These are phyloP conservation scores for Antechinus flavipes DNA, from an alignment of 2,113 vertebrate genomes.

Conservation along the genomic window DNA sequence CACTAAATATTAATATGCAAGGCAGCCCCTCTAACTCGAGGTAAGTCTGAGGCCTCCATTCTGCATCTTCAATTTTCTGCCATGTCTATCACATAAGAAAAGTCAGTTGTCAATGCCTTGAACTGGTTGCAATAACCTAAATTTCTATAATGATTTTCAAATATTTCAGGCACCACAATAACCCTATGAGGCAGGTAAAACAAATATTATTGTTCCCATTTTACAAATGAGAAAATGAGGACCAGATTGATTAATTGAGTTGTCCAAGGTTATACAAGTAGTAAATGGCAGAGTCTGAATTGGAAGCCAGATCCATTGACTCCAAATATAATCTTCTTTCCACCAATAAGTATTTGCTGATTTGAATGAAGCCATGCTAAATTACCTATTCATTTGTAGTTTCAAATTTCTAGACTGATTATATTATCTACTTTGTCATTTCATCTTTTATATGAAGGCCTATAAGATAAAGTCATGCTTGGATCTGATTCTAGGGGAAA, in stretches of 20 bases:
- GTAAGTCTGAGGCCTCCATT: conserved; percentile 95
- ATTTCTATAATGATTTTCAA: background rate
- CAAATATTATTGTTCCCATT: background rate
- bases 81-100: conserved; percentile 85
- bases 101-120: background rate
- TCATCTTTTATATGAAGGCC: background rate
- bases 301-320: background rate
- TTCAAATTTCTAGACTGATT: background rate
- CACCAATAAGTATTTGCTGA: background rate
- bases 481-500: background rate
- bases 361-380: background rate
- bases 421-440: background rate
- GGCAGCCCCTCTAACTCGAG: conserved; percentile 96
- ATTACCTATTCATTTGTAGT: background rate
- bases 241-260: background rate
- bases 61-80: conserved; percentile 94
- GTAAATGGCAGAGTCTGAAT: background rate
- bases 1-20: conserved; percentile 96
- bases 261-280: background rate
- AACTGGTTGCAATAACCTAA: background rate
- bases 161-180: background rate
- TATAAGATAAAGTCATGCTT: background rate
- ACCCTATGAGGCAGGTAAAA: background rate
- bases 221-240: background rate
- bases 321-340: background rate